Percentiles rank a stretch among this genome's conserved stretches.
These are phyloP conservation scores for Sinocyclocheilus maitianheensis DNA, from an alignment of 2,113 vertebrate species.

Conservation along the genomic window DNA sequence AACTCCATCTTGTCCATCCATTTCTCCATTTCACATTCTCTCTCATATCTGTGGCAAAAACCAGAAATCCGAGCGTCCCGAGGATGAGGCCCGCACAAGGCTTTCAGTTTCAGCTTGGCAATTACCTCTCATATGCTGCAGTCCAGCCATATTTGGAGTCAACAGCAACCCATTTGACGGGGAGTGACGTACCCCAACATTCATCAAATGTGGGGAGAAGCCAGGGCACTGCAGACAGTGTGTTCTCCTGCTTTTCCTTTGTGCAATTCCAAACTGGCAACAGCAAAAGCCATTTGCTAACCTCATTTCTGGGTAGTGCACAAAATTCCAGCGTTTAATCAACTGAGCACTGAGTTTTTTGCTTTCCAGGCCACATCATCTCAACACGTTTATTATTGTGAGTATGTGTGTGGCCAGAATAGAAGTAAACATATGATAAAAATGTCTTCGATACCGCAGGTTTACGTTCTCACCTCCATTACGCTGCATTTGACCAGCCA, in stretches of 20 bases:
- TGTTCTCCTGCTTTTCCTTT: slow-evolving; percentile 77
- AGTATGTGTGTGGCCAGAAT: slow-evolving; percentile 77
- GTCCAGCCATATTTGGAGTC: slow-evolving; percentile 75
- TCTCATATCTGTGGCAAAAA: slow-evolving; percentile 36
- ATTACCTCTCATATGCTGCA: slow-evolving; percentile 70
- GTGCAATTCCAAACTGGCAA: slow-evolving; percentile 78
- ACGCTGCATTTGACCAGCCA: background rate
- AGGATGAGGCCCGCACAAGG: slow-evolving; percentile 67
- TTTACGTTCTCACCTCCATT: slow-evolving; percentile 28
- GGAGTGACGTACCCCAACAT: slow-evolving; percentile 77
- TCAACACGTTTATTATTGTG: slow-evolving; percentile 81
- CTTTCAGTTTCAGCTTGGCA: slow-evolving; percentile 71
- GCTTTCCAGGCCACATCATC: slow-evolving; percentile 81
- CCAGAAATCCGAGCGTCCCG: slow-evolving; percentile 65
- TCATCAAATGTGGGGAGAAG: slow-evolving; percentile 75
- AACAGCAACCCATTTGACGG: slow-evolving; percentile 62
- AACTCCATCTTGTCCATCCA: background rate
- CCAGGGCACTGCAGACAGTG: slow-evolving; percentile 72
- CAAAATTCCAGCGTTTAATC: slow-evolving; percentile 83
- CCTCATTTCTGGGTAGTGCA: slow-evolving; percentile 80
- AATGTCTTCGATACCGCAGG: background rate
- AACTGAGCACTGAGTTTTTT: slow-evolving; percentile 74
- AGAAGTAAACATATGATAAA: slow-evolving; percentile 40
- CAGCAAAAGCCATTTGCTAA: slow-evolving; percentile 77
- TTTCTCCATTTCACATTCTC: background rate